Percentiles rank a stretch among this genome's conserved stretches.
phyloP scores from a whole-genome alignment of 1,140 invertebrate species.

The Oppia nitens region DNA sequence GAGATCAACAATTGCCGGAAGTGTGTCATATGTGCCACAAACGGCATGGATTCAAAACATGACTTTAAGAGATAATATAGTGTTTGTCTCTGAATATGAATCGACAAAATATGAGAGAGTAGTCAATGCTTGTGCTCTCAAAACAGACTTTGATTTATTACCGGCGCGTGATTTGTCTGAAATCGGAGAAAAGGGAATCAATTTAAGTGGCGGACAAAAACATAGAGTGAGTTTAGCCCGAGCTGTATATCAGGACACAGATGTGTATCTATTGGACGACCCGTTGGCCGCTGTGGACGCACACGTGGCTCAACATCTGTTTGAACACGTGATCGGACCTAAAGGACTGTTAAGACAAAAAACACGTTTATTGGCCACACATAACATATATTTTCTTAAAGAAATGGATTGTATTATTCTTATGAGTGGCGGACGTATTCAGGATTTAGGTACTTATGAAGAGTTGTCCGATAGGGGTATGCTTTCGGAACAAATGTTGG shows the following conservation, averaged over 20 bases:
- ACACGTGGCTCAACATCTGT: slow-evolving; percentile 28
- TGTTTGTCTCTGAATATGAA: slow-evolving; percentile 38
- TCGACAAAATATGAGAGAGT: slow-evolving; percentile 26
- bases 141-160: slow-evolving; percentile 24
- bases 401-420: slow-evolving; percentile 25
- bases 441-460: slow-evolving; percentile 26
- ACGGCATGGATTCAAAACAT: slow-evolving; percentile 42
- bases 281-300: slow-evolving; percentile 31
- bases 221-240: slow-evolving; percentile 80
- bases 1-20: background rate
- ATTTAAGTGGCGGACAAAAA: slow-evolving; percentile 92
- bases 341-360: background rate
- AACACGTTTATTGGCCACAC: slow-evolving; percentile 6
- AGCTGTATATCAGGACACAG: slow-evolving; percentile 25
- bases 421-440: slow-evolving; percentile 26
- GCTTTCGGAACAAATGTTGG: background rate
- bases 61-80: slow-evolving; percentile 34
- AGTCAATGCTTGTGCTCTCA: slow-evolving; percentile 23
- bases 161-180: slow-evolving; percentile 33
- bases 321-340: background rate
- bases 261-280: slow-evolving; percentile 33
- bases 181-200: slow-evolving; percentile 36
- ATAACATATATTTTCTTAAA: background rate
- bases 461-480: slow-evolving; percentile 25
- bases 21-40: slow-evolving; percentile 35